These are phyloP conservation scores for Lonchura striata DNA, from an alignment of 2,113 vertebrate species.

Conservation along the genomic window DNA sequence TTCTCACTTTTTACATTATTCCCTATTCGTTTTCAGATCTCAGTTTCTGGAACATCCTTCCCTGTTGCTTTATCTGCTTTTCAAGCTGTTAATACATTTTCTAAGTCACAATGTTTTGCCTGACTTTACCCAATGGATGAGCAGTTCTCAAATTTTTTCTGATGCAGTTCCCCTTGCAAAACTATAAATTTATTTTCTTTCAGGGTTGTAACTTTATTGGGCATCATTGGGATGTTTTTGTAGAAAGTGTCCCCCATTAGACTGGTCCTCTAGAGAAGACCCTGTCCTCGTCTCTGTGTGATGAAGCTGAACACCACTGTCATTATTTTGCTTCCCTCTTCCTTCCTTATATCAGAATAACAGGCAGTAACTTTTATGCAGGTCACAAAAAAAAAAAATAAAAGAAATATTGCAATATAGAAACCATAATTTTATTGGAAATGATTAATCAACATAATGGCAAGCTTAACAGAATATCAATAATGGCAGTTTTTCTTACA, in stretches of 20 bases:
- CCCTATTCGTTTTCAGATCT: not conserved
- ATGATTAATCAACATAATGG: not conserved
- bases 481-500: not conserved
- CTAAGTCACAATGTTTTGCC: not conserved
- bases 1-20: not conserved
- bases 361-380: not conserved
- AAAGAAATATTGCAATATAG: not conserved
- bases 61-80: not conserved
- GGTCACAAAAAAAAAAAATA: not conserved
- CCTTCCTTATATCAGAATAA: not conserved
- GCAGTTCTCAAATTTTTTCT: not conserved
- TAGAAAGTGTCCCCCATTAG: not conserved
- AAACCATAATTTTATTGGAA: not conserved
- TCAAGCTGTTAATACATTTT: not conserved
- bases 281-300: not conserved
- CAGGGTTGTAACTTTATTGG: not conserved
- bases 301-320: not conserved
- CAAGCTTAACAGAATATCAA: not conserved
- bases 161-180: not conserved
- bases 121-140: not conserved
- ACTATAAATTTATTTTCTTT: not conserved
- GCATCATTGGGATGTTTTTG: not conserved
- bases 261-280: not conserved
- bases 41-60: not conserved
- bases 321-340: not conserved